A percentile compares a stretch with the other conserved stretches of the same genome.
Conservation (phyloP, 2,888 invertebrate species). For the Cataglyphis cursor region DNA sequence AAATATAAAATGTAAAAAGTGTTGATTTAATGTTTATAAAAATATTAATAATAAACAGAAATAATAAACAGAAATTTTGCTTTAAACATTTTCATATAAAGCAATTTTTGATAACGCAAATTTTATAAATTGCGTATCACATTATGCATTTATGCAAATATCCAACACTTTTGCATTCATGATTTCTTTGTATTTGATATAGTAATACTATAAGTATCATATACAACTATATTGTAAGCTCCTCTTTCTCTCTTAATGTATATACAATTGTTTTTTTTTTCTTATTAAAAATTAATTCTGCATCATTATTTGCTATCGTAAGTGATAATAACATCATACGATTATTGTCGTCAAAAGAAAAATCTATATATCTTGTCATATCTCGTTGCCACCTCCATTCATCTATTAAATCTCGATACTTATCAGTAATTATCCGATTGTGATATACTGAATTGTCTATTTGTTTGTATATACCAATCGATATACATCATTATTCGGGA, state of each 20-base stretch:
- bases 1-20: background rate
- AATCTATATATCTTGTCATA: constrained; percentile 4
- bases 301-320: background rate
- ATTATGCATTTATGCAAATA: background rate
- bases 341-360: constrained; percentile 17
- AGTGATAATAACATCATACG: constrained; percentile 2
- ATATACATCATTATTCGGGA: constrained; percentile 16
- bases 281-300: background rate
- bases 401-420: background rate
- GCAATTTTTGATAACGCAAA: background rate
- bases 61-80: background rate
- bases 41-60: no score
- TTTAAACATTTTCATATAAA: background rate
- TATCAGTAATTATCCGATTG: constrained; percentile 23
- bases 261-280: background rate
- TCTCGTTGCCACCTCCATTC: background rate
- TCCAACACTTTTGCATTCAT: background rate
- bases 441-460: background rate
- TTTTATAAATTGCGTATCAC: background rate
- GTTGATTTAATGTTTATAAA: background rate
- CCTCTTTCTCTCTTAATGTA: background rate
- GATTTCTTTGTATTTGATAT: background rate
- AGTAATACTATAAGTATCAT: background rate
- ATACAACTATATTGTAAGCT: background rate
- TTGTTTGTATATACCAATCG: background rate